Evolutionary conservation across 2,113 vertebrate species (phyloP), one percentile per base, ranked within the genome.

Genomic region (Myrmecobius fasciatus): DNA sequence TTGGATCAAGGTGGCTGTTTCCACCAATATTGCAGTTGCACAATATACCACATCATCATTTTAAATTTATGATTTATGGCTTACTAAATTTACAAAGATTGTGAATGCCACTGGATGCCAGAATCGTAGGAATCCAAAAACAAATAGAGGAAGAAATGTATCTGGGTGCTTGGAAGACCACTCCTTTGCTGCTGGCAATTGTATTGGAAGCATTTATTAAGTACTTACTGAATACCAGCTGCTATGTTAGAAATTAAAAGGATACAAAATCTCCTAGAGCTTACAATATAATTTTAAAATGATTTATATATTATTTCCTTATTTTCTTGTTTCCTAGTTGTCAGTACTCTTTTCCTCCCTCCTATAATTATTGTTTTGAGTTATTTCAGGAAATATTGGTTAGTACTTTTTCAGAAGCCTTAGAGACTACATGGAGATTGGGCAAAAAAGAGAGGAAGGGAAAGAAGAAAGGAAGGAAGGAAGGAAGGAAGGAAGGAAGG

Each of bases 1-100:
- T 88, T 48, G 26, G n/a, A 91, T 43, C 2, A 48, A 93, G 46
- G 11, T 26, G 43, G 49, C 89, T 47, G 31, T 48, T 95, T 91
- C 95, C 0, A n/a, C 93, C 3, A 54, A 91, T 47, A 95, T 90
- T 90, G 25, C 89, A 49, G 89, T 14, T 46, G 20, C 60, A 46
- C n/a, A 91, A 90, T 90, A 93, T 20, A 22, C 8, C 14, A 12
- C 47, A 3, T 54, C 52, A 20, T 54, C 28, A 49, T n/a, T 28
- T 51, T 93, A 91, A 90, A 36, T 28, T 17, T 49, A 92, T 52
- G 31, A 75, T 46, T 28, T 4, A 48, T 88, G 3, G 43, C 53
- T 43, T 53, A 17, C 25, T 28, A 24, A 54, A 53, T 94, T 92
- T 90, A 52, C 75, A 91, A 95, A 94, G 90, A 53, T 60, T 93